Evolutionary conservation across 1,140 invertebrate species (phyloP).

Genomic region (Eufriesea mexicana): DNA sequence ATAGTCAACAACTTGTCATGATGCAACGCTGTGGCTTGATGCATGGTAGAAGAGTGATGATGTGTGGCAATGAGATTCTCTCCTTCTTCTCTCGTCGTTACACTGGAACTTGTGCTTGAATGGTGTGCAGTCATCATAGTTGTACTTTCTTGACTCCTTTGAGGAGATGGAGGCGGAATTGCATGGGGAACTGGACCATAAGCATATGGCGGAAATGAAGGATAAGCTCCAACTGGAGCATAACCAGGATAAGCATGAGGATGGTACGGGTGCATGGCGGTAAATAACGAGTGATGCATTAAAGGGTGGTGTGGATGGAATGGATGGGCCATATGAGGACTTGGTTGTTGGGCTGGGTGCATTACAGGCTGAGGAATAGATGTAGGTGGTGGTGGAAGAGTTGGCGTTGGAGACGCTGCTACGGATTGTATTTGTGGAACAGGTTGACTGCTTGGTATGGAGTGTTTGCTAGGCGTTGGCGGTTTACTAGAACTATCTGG

Average conservation of each 20-base stretch:
- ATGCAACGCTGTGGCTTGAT: slow-evolving; percentile 78
- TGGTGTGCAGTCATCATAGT: slow-evolving; percentile 87
- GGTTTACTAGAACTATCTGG: slow-evolving; percentile 83
- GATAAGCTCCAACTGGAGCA: slow-evolving; percentile 82
- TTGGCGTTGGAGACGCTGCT: slow-evolving; percentile 82
- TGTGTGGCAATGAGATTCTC: slow-evolving; percentile 81
- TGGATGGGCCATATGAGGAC: slow-evolving; percentile 84
- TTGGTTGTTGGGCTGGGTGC: slow-evolving; percentile 87
- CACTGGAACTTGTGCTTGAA: slow-evolving; percentile 84
- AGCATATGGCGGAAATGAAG: slow-evolving; percentile 85
- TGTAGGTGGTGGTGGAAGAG: slow-evolving; percentile 85
- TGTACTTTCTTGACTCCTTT: slow-evolving; percentile 85
- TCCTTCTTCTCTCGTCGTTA: slow-evolving; percentile 82
- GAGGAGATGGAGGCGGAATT: slow-evolving; percentile 86
- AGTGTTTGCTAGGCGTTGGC: slow-evolving; percentile 77
- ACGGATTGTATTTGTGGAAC: slow-evolving; percentile 75
- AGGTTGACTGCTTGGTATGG: slow-evolving; percentile 73
- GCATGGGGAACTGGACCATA: slow-evolving; percentile 88
- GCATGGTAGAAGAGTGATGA: slow-evolving; percentile 78
- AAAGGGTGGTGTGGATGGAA: slow-evolving; percentile 86
- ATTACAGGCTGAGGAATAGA: slow-evolving; percentile 87
- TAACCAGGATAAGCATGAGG: slow-evolving; percentile 87
- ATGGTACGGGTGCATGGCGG: slow-evolving; percentile 87
- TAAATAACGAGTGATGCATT: slow-evolving; percentile 87
- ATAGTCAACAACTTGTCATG: slow-evolving; percentile 79